Percentiles rank a stretch among this genome's conserved stretches.
Conservation (phyloP, 2,797 vertebrate species). For the Neostethus bicornis region DNA sequence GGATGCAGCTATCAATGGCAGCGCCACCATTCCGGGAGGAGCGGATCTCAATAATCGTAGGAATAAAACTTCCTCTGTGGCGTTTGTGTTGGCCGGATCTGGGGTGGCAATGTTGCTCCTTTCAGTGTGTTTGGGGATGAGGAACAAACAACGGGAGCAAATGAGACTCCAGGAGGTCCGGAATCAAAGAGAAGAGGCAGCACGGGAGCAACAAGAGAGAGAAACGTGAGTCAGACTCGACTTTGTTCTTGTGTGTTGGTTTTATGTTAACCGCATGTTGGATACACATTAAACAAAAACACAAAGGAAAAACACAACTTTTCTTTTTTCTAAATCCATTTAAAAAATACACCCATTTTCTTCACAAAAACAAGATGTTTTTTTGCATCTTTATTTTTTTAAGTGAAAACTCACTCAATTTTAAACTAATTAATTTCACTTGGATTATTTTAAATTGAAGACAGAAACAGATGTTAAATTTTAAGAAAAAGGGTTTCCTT, state of each 20-base stretch:
- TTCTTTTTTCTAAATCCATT: too few species aligned
- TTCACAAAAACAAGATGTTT: too few species aligned
- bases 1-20: constrained; percentile 57
- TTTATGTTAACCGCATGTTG: not conserved
- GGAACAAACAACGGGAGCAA: constrained; percentile 84
- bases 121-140: constrained; percentile 88
- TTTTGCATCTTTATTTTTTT: too few species aligned
- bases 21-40: constrained; percentile 53
- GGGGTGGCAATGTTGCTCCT: constrained; percentile 89
- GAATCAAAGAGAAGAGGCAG: constrained; percentile 21
- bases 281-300: not conserved
- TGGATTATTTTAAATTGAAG: too few species aligned
- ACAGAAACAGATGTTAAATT: too few species aligned
- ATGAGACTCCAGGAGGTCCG: constrained; percentile 57
- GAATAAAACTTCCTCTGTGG: constrained; percentile 89
- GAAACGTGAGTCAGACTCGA: constrained; percentile 70
- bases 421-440: too few species aligned
- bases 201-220: constrained; percentile 32
- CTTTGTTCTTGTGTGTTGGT: not conserved
- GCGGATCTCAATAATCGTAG: constrained; percentile 5
- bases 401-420: too few species aligned
- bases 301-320: too few species aligned
- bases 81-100: constrained; percentile 89
- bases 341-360: too few species aligned
- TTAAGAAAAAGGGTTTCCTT: too few species aligned